A percentile compares a stretch with the other conserved stretches of the same genome.
phyloP scores from a whole-genome alignment of 2,113 vertebrate genomes.

The Cichladusa arquata region DNA sequence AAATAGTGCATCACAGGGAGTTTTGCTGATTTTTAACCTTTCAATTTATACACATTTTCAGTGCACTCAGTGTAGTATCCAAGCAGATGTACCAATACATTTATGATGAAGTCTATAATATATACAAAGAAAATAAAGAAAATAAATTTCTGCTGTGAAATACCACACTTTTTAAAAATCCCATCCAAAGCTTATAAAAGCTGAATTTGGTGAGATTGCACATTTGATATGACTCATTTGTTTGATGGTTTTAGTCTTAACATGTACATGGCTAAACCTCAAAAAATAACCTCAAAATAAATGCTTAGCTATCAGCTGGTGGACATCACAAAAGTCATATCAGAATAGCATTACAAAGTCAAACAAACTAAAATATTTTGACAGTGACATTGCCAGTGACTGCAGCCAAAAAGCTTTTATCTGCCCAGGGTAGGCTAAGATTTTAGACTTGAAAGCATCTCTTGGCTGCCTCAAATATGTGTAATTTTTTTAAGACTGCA shows the following conservation, averaged over 20 bases:
- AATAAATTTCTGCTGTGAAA: neutral
- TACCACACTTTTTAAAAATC: constrained; percentile 5
- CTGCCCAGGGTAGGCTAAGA: neutral
- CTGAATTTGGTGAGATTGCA: constrained; percentile 12
- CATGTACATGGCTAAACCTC: neutral
- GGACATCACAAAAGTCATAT: neutral
- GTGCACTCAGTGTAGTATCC: neutral
- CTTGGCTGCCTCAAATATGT: neutral
- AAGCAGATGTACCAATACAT: neutral
- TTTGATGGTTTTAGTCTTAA: neutral
- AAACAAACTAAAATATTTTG: neutral
- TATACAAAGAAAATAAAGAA: neutral
- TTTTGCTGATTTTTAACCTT: neutral
- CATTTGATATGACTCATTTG: neutral
- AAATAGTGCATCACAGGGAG: neutral
- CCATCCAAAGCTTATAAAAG: neutral
- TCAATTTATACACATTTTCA: neutral
- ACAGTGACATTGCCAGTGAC: neutral
- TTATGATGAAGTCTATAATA: neutral
- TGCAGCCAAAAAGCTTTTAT: constrained; percentile 24
- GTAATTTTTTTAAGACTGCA: neutral
- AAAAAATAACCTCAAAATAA: constrained; percentile 29
- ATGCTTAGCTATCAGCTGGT: neutral
- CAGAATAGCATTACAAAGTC: neutral
- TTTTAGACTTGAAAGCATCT: constrained; percentile 24